Evolutionary conservation across 2,797 vertebrate species (phyloP).

Genomic region (Percopsis omiscomaycus): DNA sequence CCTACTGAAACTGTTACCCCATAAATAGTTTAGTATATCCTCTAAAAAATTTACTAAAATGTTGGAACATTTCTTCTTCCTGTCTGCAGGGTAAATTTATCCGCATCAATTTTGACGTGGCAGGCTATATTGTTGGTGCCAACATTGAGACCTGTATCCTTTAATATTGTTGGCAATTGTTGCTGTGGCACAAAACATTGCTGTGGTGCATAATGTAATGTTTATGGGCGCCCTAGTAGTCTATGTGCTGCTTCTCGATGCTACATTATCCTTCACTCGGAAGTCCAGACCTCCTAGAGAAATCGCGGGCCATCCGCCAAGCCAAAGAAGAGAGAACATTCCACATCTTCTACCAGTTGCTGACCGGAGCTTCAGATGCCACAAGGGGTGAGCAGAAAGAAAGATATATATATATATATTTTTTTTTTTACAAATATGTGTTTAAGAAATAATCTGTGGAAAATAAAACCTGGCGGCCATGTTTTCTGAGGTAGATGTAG

Average conservation of each 20-base stretch:
- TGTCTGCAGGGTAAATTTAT: conserved; percentile 89
- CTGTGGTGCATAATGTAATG: background rate
- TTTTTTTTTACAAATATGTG: background rate
- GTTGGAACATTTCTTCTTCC: conserved; percentile 15
- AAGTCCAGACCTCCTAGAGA: conserved; percentile 88
- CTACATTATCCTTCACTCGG: conserved; percentile 51
- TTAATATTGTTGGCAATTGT: conserved; percentile 21
- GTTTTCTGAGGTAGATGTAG: too few species aligned
- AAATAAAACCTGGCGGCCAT: background rate
- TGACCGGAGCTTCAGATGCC: conserved; percentile 83
- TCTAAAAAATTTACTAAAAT: conserved; percentile 10
- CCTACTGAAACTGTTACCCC: background rate
- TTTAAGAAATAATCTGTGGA: background rate
- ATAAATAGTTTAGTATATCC: background rate
- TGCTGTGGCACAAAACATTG: background rate
- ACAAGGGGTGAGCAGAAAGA: conserved; percentile 73
- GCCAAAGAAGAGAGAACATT: conserved; percentile 92
- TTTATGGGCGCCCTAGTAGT: background rate
- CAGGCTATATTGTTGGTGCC: conserved; percentile 92
- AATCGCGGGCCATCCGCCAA: conserved; percentile 89
- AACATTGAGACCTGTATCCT: conserved; percentile 97
- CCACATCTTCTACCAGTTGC: conserved; percentile 91
- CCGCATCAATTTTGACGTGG: conserved; percentile 90
- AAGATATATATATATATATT: background rate
- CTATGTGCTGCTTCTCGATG: conserved; percentile 42